These are phyloP conservation scores for Emydoidea blandingii DNA, from an alignment of 2,797 vertebrate genomes.

Conservation along the genomic window DNA sequence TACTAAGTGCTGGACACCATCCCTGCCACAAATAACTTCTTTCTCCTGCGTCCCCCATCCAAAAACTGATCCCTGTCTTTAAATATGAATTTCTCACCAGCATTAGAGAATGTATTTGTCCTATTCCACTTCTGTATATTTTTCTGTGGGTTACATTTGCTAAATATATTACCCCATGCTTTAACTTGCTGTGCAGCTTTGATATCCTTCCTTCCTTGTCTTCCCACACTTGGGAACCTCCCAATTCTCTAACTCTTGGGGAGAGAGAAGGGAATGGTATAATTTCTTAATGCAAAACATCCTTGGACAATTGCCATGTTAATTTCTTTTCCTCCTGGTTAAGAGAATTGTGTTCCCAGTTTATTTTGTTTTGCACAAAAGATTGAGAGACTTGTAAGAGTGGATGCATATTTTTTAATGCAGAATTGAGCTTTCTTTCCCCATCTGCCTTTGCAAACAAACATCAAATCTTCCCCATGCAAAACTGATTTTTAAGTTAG, in stretches of 20 bases:
- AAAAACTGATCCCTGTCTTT: not conserved
- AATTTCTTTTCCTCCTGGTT: not conserved
- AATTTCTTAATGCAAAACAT: too few species aligned
- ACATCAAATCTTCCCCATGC: not conserved
- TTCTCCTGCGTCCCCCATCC: not conserved
- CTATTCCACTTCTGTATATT: not conserved
- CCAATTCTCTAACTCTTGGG: not conserved
- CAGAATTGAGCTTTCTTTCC: not conserved
- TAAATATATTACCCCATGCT: not conserved
- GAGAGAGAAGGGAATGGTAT: too few species aligned
- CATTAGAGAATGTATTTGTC: not conserved
- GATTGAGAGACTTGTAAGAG: not conserved
- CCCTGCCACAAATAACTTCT: not conserved
- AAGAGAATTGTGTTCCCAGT: not conserved
- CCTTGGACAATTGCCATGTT: not conserved
- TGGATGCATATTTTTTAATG: not conserved
- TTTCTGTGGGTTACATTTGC: not conserved
- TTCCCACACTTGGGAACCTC: not conserved
- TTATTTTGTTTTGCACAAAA: not conserved
- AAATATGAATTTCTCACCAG: not conserved
- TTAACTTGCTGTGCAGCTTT: not conserved
- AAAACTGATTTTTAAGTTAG: not conserved
- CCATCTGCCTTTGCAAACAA: not conserved
- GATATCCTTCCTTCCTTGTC: not conserved
- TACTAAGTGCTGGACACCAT: not conserved